Evolutionary conservation across 2,113 vertebrate species (phyloP), one percentile per base, ranked within the genome.

Genomic region (Ceuthmochares aereus): DNA sequence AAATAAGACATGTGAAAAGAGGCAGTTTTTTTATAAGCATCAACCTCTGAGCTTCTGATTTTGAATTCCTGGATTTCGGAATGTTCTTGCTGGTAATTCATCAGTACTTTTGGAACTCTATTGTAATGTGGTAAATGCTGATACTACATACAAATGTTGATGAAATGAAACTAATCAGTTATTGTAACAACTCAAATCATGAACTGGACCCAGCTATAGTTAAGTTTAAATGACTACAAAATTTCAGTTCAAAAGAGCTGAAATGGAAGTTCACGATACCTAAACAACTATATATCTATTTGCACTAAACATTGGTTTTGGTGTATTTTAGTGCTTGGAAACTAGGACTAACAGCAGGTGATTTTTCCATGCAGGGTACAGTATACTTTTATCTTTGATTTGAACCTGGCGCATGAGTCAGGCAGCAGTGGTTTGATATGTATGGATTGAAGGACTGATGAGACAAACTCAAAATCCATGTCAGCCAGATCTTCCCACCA

Each of bases 391-490:
- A 13, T 37, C 58, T 90, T 79, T 79, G 22, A 21, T 79, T 32
- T 78, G 66, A 72, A 78, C 22, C 23, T 58, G 64, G 58, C 12
- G 20, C 3, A 0, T 37, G 14, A 84, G 45, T 79, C 15, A 29
- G 45, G 15, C 36, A 64, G 66, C 36, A 25, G 25, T 51, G 51
- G 18, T 36, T 66, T 0, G 2, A 32, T 27, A 43, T 0, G 0
- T 36, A 14, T 16, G 34, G 27, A 17, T 23, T 64, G 51, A 66
- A 59, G 51, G 81, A 63, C 30, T 42, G 72, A 42, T 2, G 4
- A 63, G 5, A 26, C 26, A 58, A 37, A 43, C 22, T 51, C 42
- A 29, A 67, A 75, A 67, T 29, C 26, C 27, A 6, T 5, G 23
- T 67, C 60, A 74, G 52, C 17, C 59, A 59, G 64, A 70, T 6